These are phyloP conservation scores for Laothoe populi DNA, from an alignment of 2,888 invertebrate species.

Conservation along the genomic window DNA sequence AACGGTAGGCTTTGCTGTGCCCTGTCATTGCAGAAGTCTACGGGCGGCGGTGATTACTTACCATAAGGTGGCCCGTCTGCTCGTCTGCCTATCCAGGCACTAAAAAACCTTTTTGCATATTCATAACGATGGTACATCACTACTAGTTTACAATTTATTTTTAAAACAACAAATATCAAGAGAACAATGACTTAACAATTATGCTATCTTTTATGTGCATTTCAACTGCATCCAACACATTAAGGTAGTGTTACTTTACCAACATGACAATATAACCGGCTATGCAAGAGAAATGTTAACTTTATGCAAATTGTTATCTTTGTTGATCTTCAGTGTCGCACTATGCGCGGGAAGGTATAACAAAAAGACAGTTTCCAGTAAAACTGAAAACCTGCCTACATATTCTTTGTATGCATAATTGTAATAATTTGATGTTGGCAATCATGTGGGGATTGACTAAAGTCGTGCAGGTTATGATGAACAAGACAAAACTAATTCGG, in stretches of 20 bases:
- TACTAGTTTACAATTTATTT: no score
- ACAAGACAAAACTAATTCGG: no score
- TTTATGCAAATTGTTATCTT: constrained; percentile 30
- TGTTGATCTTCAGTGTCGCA: constrained; percentile 25
- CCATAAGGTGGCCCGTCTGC: no score
- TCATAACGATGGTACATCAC: no score
- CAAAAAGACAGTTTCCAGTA: constrained; percentile 26
- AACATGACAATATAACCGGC: constrained; percentile 23
- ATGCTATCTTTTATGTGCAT: constrained; percentile 22
- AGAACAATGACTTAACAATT: constrained; percentile 17
- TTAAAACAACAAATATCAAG: not conserved
- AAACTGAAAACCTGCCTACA: constrained; percentile 33
- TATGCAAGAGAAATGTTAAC: constrained; percentile 25
- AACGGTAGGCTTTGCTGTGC: no score
- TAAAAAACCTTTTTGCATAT: no score
- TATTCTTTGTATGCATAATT: constrained; percentile 56
- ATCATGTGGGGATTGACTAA: constrained; percentile 42
- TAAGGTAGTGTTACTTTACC: constrained; percentile 9
- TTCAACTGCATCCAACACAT: constrained; percentile 20
- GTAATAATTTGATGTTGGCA: constrained; percentile 75
- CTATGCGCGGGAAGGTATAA: constrained; percentile 25
- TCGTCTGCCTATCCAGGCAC: no score
- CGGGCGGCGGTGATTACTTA: no score
- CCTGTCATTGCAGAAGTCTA: no score
- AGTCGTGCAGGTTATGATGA: not conserved